Percentiles rank a stretch among this genome's conserved stretches.
These are phyloP conservation scores for Acromyrmex heyeri DNA, from an alignment of 1,140 invertebrate species.

Conservation along the genomic window DNA sequence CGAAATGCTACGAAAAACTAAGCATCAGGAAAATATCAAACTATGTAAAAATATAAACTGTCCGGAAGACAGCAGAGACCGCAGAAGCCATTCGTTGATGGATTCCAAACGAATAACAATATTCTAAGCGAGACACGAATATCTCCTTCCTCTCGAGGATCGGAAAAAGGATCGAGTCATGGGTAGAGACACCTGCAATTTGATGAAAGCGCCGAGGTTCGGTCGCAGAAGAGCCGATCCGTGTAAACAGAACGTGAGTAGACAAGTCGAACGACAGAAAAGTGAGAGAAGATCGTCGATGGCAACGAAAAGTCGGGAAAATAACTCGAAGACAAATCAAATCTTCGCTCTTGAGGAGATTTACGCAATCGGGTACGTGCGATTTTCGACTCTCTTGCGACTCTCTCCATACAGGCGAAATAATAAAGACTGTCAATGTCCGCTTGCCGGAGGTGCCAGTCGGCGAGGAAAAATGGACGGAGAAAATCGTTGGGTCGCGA, in stretches of 20 bases:
- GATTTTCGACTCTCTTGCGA: slow-evolving; percentile 28
- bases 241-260: slow-evolving; percentile 5
- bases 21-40: slow-evolving; percentile 2
- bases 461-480: slow-evolving; percentile 19
- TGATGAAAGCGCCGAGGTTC: slow-evolving; percentile 19
- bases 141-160: not conserved
- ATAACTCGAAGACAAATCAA: slow-evolving; percentile 49
- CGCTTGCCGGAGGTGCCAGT: not conserved
- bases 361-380: not conserved
- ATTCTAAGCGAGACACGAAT: slow-evolving; percentile 12
- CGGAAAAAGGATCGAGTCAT: slow-evolving; percentile 5
- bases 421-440: slow-evolving; percentile 37
- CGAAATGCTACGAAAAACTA: not conserved
- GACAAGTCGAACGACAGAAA: not conserved
- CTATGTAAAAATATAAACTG: slow-evolving; percentile 23
- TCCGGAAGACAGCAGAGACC: slow-evolving; percentile 10
- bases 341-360: slow-evolving; percentile 19
- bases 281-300: not conserved
- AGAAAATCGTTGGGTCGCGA: slow-evolving; percentile 36
- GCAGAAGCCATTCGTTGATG: slow-evolving; percentile 45
- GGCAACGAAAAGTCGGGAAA: slow-evolving; percentile 24
- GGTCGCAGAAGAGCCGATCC: not conserved
- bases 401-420: slow-evolving; percentile 11
- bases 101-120: slow-evolving; percentile 41
- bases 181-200: slow-evolving; percentile 42